Conservation (phyloP, 1,140 invertebrate species). For the Schlechtendalia chinensis region DNA sequence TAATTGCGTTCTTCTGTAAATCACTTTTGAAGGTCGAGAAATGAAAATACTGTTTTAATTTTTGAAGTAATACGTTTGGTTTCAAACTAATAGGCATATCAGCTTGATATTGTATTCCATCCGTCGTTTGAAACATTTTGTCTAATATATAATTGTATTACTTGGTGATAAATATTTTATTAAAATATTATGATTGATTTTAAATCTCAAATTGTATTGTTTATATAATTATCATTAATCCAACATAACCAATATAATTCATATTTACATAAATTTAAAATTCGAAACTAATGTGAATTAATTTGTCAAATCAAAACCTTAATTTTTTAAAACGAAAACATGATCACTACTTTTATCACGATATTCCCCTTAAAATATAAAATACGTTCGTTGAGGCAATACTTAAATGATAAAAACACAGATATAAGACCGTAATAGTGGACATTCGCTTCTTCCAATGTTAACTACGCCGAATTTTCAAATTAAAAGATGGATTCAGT, state of each 20-base stretch:
- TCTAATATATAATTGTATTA: neutral
- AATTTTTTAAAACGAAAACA: slow-evolving; percentile 16
- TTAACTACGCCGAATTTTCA: too few species aligned
- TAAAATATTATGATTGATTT: slow-evolving; percentile 4
- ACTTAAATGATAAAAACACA: slow-evolving; percentile 17
- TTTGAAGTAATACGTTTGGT: neutral
- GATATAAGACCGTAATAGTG: too few species aligned
- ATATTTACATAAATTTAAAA: slow-evolving; percentile 1
- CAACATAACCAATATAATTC: neutral
- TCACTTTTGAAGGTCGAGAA: slow-evolving; percentile 59
- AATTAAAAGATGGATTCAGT: too few species aligned
- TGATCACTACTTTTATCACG: slow-evolving; percentile 33
- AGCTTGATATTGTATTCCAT: neutral
- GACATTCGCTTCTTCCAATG: too few species aligned
- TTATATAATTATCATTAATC: neutral
- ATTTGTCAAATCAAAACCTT: slow-evolving; percentile 7
- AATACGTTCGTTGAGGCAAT: slow-evolving; percentile 32
- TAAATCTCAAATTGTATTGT: neutral
- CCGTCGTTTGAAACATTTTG: neutral
- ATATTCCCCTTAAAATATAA: slow-evolving; percentile 30
- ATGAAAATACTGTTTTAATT: slow-evolving; percentile 35
- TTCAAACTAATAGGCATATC: neutral
- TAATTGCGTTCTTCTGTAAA: slow-evolving; percentile 60
- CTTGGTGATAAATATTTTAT: neutral
- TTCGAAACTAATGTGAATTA: slow-evolving; percentile 6